Base-by-base conservation (phyloP, 2,113 vertebrate species). In the Rhodinocichla rosea region DNA sequence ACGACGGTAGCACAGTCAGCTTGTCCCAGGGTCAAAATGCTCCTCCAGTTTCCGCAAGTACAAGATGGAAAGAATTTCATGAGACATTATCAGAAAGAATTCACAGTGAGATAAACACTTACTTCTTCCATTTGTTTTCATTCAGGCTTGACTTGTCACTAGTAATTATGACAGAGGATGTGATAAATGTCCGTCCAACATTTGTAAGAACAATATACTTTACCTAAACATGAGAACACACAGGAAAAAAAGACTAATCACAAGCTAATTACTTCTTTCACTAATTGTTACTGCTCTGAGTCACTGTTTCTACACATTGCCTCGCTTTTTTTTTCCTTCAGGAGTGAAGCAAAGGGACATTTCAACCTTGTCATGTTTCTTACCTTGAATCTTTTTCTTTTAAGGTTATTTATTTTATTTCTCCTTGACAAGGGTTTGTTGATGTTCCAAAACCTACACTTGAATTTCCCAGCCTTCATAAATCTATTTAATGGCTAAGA, bases 161-260 rank as follows among this genome's bases (percentile, higher is more conserved):
- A 89, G 90, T 71, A 94, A 95, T 96, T 94, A 94, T 95, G 94
- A 85, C 88, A 87, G 93, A 94, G 95, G 97, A 97, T 94, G 94
- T 97, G 97, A 96, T 96, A 97, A 96, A 96, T 94, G 96, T 96
- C 95, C 67, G 77, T 76, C 93, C 77, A 90, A 77, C 94, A 67
- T 94, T 91, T 92, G 53, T 57, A 87, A 95, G 90, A 97, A 97
- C 95, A 97, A 97, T 97, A 95, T 91, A 80, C 88, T 94, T 90
- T 83, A 95, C 76, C 89, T 92, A 92, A 95, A 96, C 95, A 93
- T 33, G 35, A 88, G 97, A 91, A 87, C 69, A 79, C 53, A 81
- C 76, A 95, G 96, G 96, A 97, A 96, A 96, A 96, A 95, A 96
- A 83, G 77, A 70, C 77, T 92, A 93, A 92, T 95, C 90, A 94